Conservation (phyloP, 2,797 vertebrate genomes). For the Chaetophractus vellerosus region DNA sequence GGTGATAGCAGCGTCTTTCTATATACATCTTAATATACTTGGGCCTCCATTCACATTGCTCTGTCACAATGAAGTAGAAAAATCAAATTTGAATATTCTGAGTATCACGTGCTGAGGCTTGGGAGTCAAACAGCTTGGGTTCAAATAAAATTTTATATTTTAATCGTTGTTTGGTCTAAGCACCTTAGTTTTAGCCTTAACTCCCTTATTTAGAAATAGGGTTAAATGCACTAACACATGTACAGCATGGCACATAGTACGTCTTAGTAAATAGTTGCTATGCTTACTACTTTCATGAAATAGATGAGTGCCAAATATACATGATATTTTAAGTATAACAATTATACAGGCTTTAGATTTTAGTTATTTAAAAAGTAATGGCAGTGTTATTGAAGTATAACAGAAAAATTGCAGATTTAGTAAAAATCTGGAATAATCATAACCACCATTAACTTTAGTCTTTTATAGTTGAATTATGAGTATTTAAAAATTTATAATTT, state of each 20-base stretch:
- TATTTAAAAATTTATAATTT: not conserved
- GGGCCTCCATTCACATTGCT: not conserved
- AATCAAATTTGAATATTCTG: not conserved
- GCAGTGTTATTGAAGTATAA: not conserved
- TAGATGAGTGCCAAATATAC: not conserved
- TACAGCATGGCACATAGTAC: not conserved
- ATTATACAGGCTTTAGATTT: not conserved
- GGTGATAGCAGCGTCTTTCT: not conserved
- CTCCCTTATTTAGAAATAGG: not conserved
- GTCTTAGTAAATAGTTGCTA: not conserved
- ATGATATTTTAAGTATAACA: not conserved
- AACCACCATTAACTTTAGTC: not conserved
- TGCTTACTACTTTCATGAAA: not conserved
- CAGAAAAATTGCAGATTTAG: not conserved
- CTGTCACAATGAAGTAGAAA: not conserved
- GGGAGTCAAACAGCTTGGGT: not conserved
- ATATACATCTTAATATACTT: not conserved
- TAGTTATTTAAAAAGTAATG: not conserved
- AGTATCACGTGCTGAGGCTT: not conserved
- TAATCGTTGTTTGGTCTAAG: not conserved
- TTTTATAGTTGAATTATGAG: not conserved
- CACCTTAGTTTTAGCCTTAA: not conserved
- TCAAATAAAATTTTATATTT: not conserved
- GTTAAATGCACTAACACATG: not conserved
- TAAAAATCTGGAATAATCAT: conserved; percentile 5